Percentiles rank a stretch among this genome's conserved stretches.
Evolutionary conservation across 2,888 invertebrate species (phyloP).

Genomic region (Schrankia costaestrigalis): DNA sequence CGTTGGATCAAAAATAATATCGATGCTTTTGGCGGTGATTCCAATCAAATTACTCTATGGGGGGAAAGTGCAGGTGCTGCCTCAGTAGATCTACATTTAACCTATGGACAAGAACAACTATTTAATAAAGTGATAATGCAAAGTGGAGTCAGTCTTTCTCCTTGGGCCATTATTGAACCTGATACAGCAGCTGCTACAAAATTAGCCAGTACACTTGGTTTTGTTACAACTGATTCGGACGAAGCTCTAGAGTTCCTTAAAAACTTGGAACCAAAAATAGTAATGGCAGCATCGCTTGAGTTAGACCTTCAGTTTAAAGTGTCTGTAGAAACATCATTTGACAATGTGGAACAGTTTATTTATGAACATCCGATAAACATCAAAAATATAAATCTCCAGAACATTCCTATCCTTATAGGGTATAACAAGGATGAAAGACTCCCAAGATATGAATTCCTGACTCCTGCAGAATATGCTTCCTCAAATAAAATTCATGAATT

Average conservation of each 20-base stretch:
- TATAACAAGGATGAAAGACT: constrained; percentile 37
- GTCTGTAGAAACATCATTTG: constrained; percentile 45
- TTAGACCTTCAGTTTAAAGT: constrained; percentile 29
- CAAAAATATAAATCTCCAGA: constrained; percentile 20
- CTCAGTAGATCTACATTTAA: constrained; percentile 47
- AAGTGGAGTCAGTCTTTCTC: constrained; percentile 40
- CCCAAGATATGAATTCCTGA: constrained; percentile 10
- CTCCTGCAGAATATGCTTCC: constrained; percentile 17
- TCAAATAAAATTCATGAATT: constrained; percentile 22
- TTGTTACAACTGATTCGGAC: constrained; percentile 27
- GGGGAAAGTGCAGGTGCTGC: constrained; percentile 54
- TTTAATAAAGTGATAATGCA: constrained; percentile 51
- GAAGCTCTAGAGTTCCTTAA: constrained; percentile 47
- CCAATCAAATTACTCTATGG: constrained; percentile 46
- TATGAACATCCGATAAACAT: constrained; percentile 36
- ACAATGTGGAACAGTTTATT: constrained; percentile 37
- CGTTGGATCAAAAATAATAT: constrained; percentile 57
- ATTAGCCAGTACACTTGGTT: constrained; percentile 44
- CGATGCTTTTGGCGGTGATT: constrained; percentile 53
- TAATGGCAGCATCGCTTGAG: constrained; percentile 38
- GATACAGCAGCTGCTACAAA: constrained; percentile 35
- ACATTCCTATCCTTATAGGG: constrained; percentile 39
- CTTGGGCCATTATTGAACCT: constrained; percentile 28
- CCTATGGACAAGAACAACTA: constrained; percentile 40
- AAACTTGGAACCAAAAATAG: constrained; percentile 31